Evolutionary conservation across 1,140 invertebrate genomes (phyloP).

Genomic region (Hyposmocoma kahamanoa): DNA sequence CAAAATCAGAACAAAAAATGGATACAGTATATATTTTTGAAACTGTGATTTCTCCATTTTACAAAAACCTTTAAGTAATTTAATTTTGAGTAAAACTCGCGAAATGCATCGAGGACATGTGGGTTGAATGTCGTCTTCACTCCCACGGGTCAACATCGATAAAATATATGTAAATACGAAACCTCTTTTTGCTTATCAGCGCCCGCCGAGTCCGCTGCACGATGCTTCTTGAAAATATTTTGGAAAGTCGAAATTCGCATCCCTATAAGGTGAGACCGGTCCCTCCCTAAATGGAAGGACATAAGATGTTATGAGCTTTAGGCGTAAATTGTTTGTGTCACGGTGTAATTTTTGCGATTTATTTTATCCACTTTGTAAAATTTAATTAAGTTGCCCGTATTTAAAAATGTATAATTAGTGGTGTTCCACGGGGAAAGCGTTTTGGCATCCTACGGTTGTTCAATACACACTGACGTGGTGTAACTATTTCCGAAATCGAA

Average conservation of each 20-base stretch:
- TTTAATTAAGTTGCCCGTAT: not conserved
- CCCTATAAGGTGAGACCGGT: conserved; percentile 45
- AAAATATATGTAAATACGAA: conserved; percentile 1
- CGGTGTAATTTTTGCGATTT: conserved; percentile 24
- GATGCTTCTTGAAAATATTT: conserved; percentile 30
- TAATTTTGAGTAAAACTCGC: too few species aligned
- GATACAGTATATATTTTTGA: too few species aligned
- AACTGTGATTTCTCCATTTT: too few species aligned
- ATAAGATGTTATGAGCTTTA: conserved; percentile 39
- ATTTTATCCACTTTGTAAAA: conserved; percentile 11
- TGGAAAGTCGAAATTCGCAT: conserved; percentile 55
- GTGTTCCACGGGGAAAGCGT: not conserved
- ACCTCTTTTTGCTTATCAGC: conserved; percentile 4
- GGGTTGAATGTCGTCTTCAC: not conserved
- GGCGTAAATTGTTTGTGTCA: conserved; percentile 39
- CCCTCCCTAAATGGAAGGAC: conserved; percentile 39
- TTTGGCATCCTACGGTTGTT: too few species aligned
- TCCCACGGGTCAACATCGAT: not conserved
- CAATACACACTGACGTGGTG: too few species aligned
- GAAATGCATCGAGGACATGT: too few species aligned
- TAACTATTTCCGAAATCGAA: too few species aligned
- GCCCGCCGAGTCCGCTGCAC: not conserved
- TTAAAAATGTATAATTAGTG: not conserved
- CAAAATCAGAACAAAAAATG: too few species aligned
- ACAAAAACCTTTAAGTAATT: too few species aligned